Conservation (phyloP, 2,888 invertebrate species). For the Ariolimax columbianus region DNA sequence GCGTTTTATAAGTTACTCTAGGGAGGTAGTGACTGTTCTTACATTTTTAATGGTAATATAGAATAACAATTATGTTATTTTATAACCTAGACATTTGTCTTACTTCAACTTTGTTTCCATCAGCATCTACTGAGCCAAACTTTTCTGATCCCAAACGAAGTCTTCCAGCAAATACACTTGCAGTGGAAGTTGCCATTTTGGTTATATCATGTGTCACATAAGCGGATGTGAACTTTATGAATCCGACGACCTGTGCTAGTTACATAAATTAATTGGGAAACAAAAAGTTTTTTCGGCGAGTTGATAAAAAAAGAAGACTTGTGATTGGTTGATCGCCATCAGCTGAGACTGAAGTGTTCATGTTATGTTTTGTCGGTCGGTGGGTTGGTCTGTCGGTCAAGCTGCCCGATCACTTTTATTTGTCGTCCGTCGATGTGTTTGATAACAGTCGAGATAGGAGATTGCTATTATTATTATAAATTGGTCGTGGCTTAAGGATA, state of each 20-base stretch:
- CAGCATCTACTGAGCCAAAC: conserved; percentile 65
- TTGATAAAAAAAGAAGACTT: conserved; percentile 39
- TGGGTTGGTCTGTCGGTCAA: conserved; percentile 33
- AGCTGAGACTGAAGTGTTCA: conserved; percentile 56
- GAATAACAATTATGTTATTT: too few relatives aligned
- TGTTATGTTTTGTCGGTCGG: not conserved
- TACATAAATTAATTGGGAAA: conserved; percentile 13
- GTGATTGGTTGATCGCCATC: conserved; percentile 66
- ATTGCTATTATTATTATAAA: not conserved
- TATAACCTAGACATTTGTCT: not conserved
- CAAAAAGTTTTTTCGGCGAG: not conserved
- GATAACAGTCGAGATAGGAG: not conserved
- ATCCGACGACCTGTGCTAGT: conserved; percentile 35
- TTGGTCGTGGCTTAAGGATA: too few relatives aligned
- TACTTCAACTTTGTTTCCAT: conserved; percentile 75
- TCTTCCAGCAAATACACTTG: conserved; percentile 72
- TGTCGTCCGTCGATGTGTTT: not conserved
- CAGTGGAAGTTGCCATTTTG: conserved; percentile 66
- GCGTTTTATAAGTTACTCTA: too few relatives aligned
- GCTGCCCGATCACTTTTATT: too few relatives aligned
- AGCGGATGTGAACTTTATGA: conserved; percentile 35
- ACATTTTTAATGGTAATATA: too few relatives aligned
- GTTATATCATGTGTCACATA: conserved; percentile 55
- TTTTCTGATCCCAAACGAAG: conserved; percentile 69
- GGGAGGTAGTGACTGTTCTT: too few relatives aligned